Base-by-base conservation (phyloP, 2,888 invertebrate genomes). In the Elgonia sp. region DNA sequence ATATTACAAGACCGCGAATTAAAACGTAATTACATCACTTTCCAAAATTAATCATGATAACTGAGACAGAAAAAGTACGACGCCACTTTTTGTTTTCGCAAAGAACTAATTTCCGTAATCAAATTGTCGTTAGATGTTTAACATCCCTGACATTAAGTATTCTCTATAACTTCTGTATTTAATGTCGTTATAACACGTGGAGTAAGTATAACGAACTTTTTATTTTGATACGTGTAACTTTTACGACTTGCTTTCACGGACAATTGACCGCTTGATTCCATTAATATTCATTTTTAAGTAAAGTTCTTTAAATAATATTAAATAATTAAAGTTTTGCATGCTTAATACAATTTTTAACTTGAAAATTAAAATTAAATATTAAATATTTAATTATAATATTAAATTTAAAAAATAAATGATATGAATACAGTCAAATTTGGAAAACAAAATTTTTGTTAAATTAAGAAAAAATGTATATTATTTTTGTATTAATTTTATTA, bases 241-340 rank as follows among this genome's bases (percentile, higher is more conserved):
- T 75, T 72, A 82, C 46, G 42, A 72, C 67, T 67, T 69, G 50
- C 40, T 72, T 83, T 83, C 67, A 65, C n/a, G 83, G 83, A 82
- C 83, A 60, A 39, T 69, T 75, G 67, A 60, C 21, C 62, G 53
- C 20, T 39, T 62, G 18, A 39, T n/a, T n/a, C n/a, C 29, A 29
- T 29, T 29, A 29, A 29, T 29, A 29, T 29, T 29, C 29, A 29
- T 29, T 29, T 29, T 29, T 29, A 29, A 29, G 29, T 29, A 3
- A 5, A 29, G 3, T 29, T 1, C 5, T 29, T 29, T 3, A 3
- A 29, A 29, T 5, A 29, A 3, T 29, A 29, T 29, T 29, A 29
- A 29, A 29, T 29, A 29, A 29, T 29, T 29, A 29, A 29, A 5
- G 5, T 29, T 29, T 29, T 29, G 3, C 5, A 29, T 5, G 29